Base-by-base conservation (phyloP, 2,797 vertebrate genomes). In the Megaceryle alcyon region DNA sequence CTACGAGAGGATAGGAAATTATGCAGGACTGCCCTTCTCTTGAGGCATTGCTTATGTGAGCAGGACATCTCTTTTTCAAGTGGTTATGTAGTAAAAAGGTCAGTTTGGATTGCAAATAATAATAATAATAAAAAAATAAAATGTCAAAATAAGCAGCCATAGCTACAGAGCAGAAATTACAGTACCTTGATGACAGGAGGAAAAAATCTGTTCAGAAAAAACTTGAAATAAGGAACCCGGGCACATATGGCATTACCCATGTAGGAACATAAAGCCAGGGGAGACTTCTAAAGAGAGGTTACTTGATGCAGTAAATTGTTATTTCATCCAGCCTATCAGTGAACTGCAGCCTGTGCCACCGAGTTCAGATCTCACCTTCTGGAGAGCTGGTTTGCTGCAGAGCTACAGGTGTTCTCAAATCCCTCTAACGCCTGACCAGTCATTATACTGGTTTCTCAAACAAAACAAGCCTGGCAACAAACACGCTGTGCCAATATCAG, bases 41-140 rank as follows among this genome's bases (percentile, higher is more conserved):
- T 41, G 89, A 94, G 94, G 66, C 59, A 64, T 70, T 88, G 81
- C 95, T 80, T 86, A 73, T 33, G 33, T 53, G 88, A 90, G 88
- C 85, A 88, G 91, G 91, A 96, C 78, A 95, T 90, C 92, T 94
- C 76, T 84, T 92, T 98, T 93, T 88, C 94, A 93, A 96, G 56
- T 19, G 43, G 78, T 89, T 94, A 53, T 22, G 29, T 28, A 96
- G 73, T 82, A 96, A 86, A 94, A 94, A 96, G 64, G 85, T 96
- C 92, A 63, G 33, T 73, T 83, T 85, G 69, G 54, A 95, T 79
- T 44, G 37, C 43, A 96, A 92, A 70, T 72, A 65, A 60, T 37
- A 49, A 33, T 31, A 31, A 10, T 33, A 26, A 31, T 35, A 39
- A 25, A 23, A 43, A 75, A 88, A 76, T 31, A 68, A 33, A 12